These are phyloP conservation scores for Steinernema scapterisci DNA, from an alignment of 2,888 invertebrate species.

Conservation along the genomic window DNA sequence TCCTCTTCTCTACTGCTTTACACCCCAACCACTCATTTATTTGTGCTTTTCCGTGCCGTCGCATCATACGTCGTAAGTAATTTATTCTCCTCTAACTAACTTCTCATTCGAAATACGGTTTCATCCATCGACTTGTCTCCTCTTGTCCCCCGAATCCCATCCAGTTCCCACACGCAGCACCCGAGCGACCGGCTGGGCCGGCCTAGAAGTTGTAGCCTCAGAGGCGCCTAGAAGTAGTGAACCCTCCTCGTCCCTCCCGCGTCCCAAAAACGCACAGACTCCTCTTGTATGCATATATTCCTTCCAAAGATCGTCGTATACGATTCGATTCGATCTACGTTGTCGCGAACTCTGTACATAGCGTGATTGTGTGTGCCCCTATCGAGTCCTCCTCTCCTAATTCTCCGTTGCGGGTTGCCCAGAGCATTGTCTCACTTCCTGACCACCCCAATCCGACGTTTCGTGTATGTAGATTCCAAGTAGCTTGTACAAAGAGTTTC, in stretches of 20 bases:
- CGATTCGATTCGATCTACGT: conserved; percentile 26
- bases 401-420: conserved; percentile 31
- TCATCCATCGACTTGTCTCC: not conserved
- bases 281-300: not conserved
- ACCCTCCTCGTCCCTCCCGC: not conserved
- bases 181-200: conserved; percentile 29
- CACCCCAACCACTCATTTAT: not conserved
- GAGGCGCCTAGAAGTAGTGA: not conserved
- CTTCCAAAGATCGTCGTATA: not conserved
- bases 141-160: not conserved
- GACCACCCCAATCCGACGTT: not conserved
- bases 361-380: conserved; percentile 23
- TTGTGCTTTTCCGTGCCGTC: conserved; percentile 14
- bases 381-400: not conserved
- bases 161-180: conserved; percentile 25
- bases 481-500: conserved; percentile 29
- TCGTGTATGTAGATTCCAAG: too few species aligned
- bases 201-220: conserved; percentile 20
- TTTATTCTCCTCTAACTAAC: not conserved
- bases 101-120: conserved; percentile 9
- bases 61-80: conserved; percentile 7
- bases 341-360: conserved; percentile 29
- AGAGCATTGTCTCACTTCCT: conserved; percentile 28
- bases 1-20: conserved; percentile 12
- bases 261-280: too few species aligned